Conservation (phyloP, 2,797 vertebrate genomes). For the Odontamblyopus lacepedii region DNA sequence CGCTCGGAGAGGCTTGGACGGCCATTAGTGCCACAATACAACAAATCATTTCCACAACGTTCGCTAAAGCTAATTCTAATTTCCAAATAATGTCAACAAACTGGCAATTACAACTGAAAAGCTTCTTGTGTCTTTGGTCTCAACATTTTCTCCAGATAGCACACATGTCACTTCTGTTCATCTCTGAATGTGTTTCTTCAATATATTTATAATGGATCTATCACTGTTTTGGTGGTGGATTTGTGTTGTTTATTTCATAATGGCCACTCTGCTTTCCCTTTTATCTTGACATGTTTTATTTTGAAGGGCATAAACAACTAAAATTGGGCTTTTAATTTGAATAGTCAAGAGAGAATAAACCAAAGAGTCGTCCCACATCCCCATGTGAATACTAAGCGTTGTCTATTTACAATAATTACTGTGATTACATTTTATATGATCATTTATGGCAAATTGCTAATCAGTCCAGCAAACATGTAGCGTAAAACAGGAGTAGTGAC, state of each 20-base stretch:
- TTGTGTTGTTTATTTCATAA: slow-evolving; percentile 5
- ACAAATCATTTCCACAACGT: slow-evolving; percentile 38
- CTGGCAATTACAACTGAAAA: slow-evolving; percentile 38
- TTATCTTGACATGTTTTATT: slow-evolving; percentile 6
- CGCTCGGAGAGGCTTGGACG: slow-evolving; percentile 29
- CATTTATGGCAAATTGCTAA: slow-evolving; percentile 36
- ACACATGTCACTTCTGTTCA: background rate
- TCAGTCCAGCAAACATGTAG: slow-evolving; percentile 24
- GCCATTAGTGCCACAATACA: slow-evolving; percentile 44
- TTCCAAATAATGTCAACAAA: slow-evolving; percentile 41
- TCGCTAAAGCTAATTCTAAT: slow-evolving; percentile 46
- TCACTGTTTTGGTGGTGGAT: background rate
- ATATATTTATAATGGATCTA: background rate
- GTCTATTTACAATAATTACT: slow-evolving; percentile 56
- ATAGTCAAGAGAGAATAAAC: background rate
- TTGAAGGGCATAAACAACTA: background rate
- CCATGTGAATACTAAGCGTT: slow-evolving; percentile 40
- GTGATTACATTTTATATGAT: slow-evolving; percentile 49
- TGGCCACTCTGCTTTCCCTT: slow-evolving; percentile 4
- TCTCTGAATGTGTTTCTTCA: slow-evolving; percentile 12
- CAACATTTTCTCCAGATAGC: slow-evolving; percentile 22
- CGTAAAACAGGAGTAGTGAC: slow-evolving; percentile 22
- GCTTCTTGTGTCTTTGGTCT: slow-evolving; percentile 14
- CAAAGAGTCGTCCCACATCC: slow-evolving; percentile 17
- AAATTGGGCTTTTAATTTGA: slow-evolving; percentile 7